Percentiles rank a stretch among this genome's conserved stretches.
phyloP scores from a whole-genome alignment of 2,888 invertebrate species.

The Listrodromus nycthemerus region DNA sequence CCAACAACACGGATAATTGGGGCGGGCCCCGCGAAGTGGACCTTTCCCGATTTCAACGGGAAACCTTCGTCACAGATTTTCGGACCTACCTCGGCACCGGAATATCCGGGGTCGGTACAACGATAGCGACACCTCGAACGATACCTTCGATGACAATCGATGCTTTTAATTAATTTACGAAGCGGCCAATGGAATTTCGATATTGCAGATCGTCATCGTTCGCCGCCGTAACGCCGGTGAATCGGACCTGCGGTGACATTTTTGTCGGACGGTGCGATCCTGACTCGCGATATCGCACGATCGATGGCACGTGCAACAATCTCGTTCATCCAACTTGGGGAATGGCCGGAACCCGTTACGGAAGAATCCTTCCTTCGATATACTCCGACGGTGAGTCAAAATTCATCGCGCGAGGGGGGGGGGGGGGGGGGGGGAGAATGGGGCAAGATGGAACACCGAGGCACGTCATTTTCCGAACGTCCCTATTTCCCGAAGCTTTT shows the following conservation, averaged over 20 bases:
- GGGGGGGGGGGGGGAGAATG: neutral
- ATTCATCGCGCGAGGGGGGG: neutral
- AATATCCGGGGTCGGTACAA: constrained; percentile 38
- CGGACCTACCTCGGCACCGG: constrained; percentile 11
- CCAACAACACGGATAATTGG: constrained; percentile 27
- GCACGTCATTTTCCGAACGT: neutral
- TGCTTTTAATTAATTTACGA: neutral
- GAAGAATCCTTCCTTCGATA: constrained; percentile 87
- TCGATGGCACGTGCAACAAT: constrained; percentile 98
- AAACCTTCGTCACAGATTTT: neutral
- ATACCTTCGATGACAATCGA: neutral
- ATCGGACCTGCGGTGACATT: constrained; percentile 59
- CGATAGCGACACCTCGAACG: neutral
- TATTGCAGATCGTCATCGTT: constrained; percentile 4
- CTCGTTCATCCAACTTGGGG: constrained; percentile 93
- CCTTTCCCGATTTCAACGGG: constrained; percentile 4
- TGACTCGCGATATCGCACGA: constrained; percentile 89
- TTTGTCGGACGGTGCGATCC: constrained; percentile 79
- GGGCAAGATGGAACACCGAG: neutral
- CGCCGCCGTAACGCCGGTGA: constrained; percentile 5
- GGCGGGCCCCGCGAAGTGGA: constrained; percentile 23
- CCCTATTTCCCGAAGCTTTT: neutral
- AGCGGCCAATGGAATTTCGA: neutral
- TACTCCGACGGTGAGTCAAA: constrained; percentile 88
- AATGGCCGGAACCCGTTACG: constrained; percentile 90